Conservation (phyloP, 2,888 invertebrate species). For the Platycheirus albimanus region DNA sequence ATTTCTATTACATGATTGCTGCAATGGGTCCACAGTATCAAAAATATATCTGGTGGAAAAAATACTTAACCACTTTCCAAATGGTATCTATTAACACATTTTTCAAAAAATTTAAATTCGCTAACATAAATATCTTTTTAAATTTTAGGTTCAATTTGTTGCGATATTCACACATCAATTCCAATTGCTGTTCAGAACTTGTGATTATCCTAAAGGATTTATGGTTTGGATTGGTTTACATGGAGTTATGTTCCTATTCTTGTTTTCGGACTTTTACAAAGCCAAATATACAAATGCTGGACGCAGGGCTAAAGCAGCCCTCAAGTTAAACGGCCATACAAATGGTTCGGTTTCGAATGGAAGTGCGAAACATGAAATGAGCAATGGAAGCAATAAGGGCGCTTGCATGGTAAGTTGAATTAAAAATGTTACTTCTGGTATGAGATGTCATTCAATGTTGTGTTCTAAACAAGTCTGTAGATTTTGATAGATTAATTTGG, state of each 20-base stretch:
- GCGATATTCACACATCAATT: slow-evolving; percentile 95
- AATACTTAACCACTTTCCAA: slow-evolving; percentile 96
- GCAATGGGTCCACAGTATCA: slow-evolving; percentile 97
- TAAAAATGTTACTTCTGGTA: too few relatives aligned
- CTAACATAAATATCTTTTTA: slow-evolving; percentile 44
- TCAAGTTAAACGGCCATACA: slow-evolving; percentile 69
- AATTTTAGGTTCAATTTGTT: slow-evolving; percentile 93
- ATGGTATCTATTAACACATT: too few relatives aligned
- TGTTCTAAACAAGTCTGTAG: too few relatives aligned
- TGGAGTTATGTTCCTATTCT: slow-evolving; percentile 95
- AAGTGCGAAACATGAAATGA: slow-evolving; percentile 68
- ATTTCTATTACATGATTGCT: slow-evolving; percentile 97
- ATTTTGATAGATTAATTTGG: too few relatives aligned
- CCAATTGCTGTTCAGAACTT: slow-evolving; percentile 94
- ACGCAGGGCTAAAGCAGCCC: slow-evolving; percentile 76
- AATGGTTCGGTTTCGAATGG: slow-evolving; percentile 73
- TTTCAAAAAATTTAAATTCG: background rate
- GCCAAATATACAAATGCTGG: slow-evolving; percentile 86
- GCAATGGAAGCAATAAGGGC: slow-evolving; percentile 81
- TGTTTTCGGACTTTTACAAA: slow-evolving; percentile 98
- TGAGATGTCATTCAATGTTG: too few relatives aligned
- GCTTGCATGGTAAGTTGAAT: slow-evolving; percentile 88
- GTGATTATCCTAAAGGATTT: slow-evolving; percentile 95
- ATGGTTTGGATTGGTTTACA: slow-evolving; percentile 98
- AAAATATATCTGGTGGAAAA: slow-evolving; percentile 99